A percentile compares a stretch with the other conserved stretches of the same genome.
These are phyloP conservation scores for Nycticorax nycticorax DNA, from an alignment of 2,113 vertebrate genomes.

Conservation along the genomic window DNA sequence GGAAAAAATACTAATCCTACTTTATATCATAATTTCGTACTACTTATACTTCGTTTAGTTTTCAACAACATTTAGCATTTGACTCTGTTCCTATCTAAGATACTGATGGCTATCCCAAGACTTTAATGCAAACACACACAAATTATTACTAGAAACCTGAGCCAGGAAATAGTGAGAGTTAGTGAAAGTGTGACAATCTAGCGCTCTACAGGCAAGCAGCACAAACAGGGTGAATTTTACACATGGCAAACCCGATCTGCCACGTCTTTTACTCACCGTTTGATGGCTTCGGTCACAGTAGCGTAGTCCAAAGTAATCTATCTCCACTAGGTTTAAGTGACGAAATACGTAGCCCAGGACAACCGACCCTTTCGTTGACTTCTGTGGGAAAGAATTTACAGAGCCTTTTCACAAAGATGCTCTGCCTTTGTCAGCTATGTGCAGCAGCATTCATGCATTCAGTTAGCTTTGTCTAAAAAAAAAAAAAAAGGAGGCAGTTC, in stretches of 20 bases:
- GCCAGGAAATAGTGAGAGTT: background rate
- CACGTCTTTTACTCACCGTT: constrained; percentile 79
- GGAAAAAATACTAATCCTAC: background rate
- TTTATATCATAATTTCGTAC: background rate
- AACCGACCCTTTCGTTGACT: constrained; percentile 86
- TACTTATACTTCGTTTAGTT: background rate
- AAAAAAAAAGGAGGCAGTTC: background rate
- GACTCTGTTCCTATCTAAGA: background rate
- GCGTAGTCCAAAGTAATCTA: constrained; percentile 91
- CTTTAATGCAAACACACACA: background rate
- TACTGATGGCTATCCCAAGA: background rate
- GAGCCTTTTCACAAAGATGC: constrained; percentile 62
- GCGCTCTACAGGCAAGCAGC: background rate
- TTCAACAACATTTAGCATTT: background rate
- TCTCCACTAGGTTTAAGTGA: constrained; percentile 87
- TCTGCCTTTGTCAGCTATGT: constrained; percentile 53
- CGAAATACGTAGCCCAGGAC: constrained; percentile 87
- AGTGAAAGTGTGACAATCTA: background rate
- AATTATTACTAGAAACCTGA: background rate
- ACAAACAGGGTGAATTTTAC: background rate
- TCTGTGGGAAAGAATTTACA: constrained; percentile 84
- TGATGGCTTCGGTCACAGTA: constrained; percentile 91
- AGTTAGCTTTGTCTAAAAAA: constrained; percentile 6
- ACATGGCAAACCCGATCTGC: background rate
- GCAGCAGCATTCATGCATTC: constrained; percentile 56